Conservation (phyloP, 64 coral and sea anemone species). For the Stichodactyla helianthus region DNA sequence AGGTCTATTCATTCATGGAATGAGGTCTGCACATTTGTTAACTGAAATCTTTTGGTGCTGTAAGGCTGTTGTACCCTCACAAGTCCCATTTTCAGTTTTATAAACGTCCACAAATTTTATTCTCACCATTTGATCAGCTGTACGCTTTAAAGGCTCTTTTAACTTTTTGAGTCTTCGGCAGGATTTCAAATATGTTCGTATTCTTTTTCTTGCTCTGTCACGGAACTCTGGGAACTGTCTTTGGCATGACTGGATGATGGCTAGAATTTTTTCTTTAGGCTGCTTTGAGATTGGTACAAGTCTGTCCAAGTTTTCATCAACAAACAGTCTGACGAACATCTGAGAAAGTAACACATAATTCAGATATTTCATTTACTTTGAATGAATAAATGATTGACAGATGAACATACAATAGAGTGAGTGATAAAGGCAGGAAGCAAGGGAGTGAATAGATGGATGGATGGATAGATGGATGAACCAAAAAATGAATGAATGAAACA, state of each 20-base stretch:
- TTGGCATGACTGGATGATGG: conserved; percentile 98
- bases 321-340: conserved; percentile 98
- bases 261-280: conserved; percentile 96
- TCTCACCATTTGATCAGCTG: conserved; percentile 97
- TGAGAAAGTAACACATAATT: conserved; percentile 9
- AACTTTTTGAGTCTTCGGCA: conserved; percentile 92
- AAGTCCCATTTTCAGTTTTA: too few species aligned
- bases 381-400: too few species aligned
- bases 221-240: conserved; percentile 97
- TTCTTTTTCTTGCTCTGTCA: conserved; percentile 95
- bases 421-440: too few species aligned
- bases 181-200: conserved; percentile 96
- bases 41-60: too few species aligned
- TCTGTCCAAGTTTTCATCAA: conserved; percentile 96
- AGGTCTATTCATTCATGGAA: too few species aligned
- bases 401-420: too few species aligned
- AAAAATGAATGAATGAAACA: too few species aligned
- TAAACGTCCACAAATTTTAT: neutral
- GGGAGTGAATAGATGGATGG: too few species aligned
- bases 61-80: too few species aligned
- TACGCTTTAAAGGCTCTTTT: conserved; percentile 84
- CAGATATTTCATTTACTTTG: neutral
- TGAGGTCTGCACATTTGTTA: too few species aligned
- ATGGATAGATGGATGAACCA: too few species aligned
- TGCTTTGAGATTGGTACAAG: conserved; percentile 98